A percentile compares a stretch with the other conserved stretches of the same genome.
phyloP scores from a whole-genome alignment of 2,888 invertebrate species.

The Leptothorax acervorum region DNA sequence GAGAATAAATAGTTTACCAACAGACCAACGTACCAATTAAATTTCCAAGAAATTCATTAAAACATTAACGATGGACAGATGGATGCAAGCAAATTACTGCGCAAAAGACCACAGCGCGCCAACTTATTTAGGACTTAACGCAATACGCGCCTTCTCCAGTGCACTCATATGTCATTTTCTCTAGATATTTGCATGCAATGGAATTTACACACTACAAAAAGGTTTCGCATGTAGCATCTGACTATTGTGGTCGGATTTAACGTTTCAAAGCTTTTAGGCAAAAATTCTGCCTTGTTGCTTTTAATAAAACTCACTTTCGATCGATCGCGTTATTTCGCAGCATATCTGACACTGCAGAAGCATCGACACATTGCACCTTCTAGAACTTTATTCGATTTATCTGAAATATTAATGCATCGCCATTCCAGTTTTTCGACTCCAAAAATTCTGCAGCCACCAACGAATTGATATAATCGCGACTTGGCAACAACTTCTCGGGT shows the following conservation, averaged over 20 bases:
- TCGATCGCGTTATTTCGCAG: slow-evolving; percentile 18
- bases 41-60: slow-evolving; percentile 49
- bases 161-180: slow-evolving; percentile 29
- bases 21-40: slow-evolving; percentile 19
- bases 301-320: slow-evolving; percentile 42
- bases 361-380: slow-evolving; percentile 25
- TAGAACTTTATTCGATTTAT: slow-evolving; percentile 29
- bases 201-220: slow-evolving; percentile 27
- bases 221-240: slow-evolving; percentile 18
- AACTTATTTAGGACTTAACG: slow-evolving; percentile 39
- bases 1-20: slow-evolving; percentile 24
- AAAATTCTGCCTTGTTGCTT: slow-evolving; percentile 20
- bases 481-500: slow-evolving; percentile 30
- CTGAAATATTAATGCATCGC: slow-evolving; percentile 38
- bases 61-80: slow-evolving; percentile 23
- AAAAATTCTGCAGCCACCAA: not conserved
- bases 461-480: slow-evolving; percentile 37
- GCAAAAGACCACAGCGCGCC: slow-evolving; percentile 16
- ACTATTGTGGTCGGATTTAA: slow-evolving; percentile 31
- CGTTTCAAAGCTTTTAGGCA: slow-evolving; percentile 10
- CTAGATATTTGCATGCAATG: slow-evolving; percentile 10
- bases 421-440: slow-evolving; percentile 10
- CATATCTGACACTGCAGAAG: slow-evolving; percentile 5
- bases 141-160: slow-evolving; percentile 9
- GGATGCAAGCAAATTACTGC: slow-evolving; percentile 38